Conservation (phyloP, 2,113 vertebrate species). For the Clarias gariepinus region DNA sequence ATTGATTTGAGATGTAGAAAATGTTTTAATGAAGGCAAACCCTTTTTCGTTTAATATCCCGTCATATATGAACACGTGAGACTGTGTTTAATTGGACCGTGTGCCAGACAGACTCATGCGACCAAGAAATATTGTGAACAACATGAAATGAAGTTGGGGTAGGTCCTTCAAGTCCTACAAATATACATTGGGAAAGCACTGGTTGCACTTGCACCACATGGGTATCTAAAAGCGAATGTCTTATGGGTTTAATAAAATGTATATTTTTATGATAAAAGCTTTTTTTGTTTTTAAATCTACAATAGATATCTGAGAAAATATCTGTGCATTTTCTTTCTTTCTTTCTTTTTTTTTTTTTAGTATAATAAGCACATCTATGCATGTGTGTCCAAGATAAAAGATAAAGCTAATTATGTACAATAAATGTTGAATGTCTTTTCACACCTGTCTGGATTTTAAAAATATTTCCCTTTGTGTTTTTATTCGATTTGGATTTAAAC, state of each 20-base stretch:
- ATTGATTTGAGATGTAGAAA: background rate
- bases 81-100: background rate
- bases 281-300: slow-evolving; percentile 1
- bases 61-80: background rate
- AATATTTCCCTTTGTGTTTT: slow-evolving; percentile 29
- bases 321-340: slow-evolving; percentile 2
- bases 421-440: slow-evolving; percentile 7
- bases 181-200: background rate
- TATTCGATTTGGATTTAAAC: slow-evolving; percentile 27
- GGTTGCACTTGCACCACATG: slow-evolving; percentile 27
- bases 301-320: slow-evolving; percentile 39
- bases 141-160: background rate
- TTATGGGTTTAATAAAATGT: slow-evolving; percentile 6
- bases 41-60: background rate
- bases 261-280: slow-evolving; percentile 31
- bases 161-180: background rate
- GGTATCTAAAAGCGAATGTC: slow-evolving; percentile 16
- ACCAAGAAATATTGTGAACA: background rate
- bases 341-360: background rate
- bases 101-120: background rate
- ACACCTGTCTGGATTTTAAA: slow-evolving; percentile 25
- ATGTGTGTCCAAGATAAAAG: slow-evolving; percentile 23
- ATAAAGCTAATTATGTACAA: slow-evolving; percentile 40
- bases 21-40: background rate
- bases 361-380: background rate